phyloP scores from a whole-genome alignment of 2,888 invertebrate species.

The Euplexia lucipara region DNA sequence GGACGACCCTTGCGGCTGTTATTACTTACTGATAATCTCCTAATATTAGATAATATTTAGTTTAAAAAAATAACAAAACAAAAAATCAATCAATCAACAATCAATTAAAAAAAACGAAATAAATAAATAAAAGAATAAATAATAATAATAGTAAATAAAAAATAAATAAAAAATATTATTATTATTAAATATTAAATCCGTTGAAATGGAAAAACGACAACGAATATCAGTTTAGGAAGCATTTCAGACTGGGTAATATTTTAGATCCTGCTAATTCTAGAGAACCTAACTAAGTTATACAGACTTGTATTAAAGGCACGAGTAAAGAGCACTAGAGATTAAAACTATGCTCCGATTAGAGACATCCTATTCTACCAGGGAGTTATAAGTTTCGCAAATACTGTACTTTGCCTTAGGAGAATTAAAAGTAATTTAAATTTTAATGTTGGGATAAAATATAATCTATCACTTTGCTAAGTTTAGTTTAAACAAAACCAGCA shows the following conservation, averaged over 20 bases:
- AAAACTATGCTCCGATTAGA: conserved; percentile 13
- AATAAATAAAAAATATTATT: too few relatives aligned
- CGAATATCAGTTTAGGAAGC: background rate
- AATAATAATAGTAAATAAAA: too few relatives aligned
- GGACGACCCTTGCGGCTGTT: too few relatives aligned
- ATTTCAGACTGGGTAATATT: background rate
- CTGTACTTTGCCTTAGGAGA: background rate
- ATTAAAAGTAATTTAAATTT: conserved; percentile 30
- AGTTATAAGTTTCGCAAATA: conserved; percentile 18
- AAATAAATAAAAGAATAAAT: too few relatives aligned
- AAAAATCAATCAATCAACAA: too few relatives aligned
- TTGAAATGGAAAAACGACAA: background rate
- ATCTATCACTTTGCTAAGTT: background rate
- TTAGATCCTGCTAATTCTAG: background rate
- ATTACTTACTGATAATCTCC: too few relatives aligned
- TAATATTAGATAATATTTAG: too few relatives aligned
- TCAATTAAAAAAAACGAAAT: too few relatives aligned
- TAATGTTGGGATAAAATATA: conserved; percentile 6
- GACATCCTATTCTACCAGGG: background rate
- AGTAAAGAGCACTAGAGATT: conserved; percentile 9
- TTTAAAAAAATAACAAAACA: too few relatives aligned
- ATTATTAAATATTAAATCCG: too few relatives aligned
- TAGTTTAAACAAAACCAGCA: background rate
- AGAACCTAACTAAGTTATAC: background rate
- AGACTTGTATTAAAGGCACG: background rate